Evolutionary conservation across 1,140 invertebrate genomes (phyloP), one percentile per base, ranked within the genome.

Genomic region (Zaprionus kolodkinae): DNA sequence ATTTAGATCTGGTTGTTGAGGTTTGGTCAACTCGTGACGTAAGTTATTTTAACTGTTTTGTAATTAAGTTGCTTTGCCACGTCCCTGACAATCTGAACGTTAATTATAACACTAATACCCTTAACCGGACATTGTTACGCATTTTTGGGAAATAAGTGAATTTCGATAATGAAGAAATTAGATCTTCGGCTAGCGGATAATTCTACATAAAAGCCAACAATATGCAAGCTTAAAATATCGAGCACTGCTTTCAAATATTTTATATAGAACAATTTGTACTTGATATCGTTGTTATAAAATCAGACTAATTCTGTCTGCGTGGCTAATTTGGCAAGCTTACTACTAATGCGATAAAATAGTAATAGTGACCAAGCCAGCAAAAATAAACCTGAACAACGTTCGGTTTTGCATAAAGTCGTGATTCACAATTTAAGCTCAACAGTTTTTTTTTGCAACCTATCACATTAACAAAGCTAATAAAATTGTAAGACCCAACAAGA

Each of bases 391-490:
- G 17, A 64, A 54, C 52, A 59, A 17, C 68, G 65, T 66, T 76
- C 48, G 38, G 60, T 65, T 78, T 78, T 77, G 78, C 78, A 78
- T 73, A 77, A 80, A 80, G 48, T 80, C 78, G 78, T 80, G 78
- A 80, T 77, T 69, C 52, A 64, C 35, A 45, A 59, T 57, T 72
- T 67, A 45, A 67, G 56, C 60, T 56, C 35, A 57, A 72, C 52
- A 71, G 65, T 56, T 60, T 64, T 56, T n/a, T 60, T 64, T 56
- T 54, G 65, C 78, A 79, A 71, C 54, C 65, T 59, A 74, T 67
- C 69, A 72, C 66, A 78, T 69, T 69, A 65, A 78, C 75, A 74
- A 78, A 74, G 70, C 78, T 65, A 77, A 79, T 79, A 79, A 79
- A 78, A 70, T 70, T 71, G 76, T 76, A 62, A 77, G 52, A 64